Base-by-base conservation (phyloP, 2,113 vertebrate species). In the Garra rufa region DNA sequence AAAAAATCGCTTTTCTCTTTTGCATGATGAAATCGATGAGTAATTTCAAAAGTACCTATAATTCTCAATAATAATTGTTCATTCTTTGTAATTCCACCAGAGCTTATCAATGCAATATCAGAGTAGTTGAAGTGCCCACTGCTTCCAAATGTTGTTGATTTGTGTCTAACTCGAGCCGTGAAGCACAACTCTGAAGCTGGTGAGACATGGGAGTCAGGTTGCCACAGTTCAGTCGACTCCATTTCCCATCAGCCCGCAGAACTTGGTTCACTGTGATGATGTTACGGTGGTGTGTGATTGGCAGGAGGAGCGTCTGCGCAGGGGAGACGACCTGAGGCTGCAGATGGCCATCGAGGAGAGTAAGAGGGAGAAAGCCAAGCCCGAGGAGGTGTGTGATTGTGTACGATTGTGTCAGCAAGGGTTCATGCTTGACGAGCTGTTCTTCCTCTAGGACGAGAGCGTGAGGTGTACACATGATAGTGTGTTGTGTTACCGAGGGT, bases 281-380 rank as follows among this genome's bases (percentile, higher is more conserved):
- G 61, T 10, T 24, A 83, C 71, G 59, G 76, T 83, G 82, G 84
- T 81, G 74, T 92, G 88, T 93, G 82, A 86, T 93, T 91, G 87
- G 69, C 91, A 98, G 97, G 97, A 98, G 88, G 96, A 97, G 87
- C 92, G 97, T 61, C 94, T 98, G 86, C 95, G 96, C 19, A 93
- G 97, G 11, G 97, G 97, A 14, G 97, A 98, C 1, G 96, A 98
- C 90, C 93, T 98, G 84, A 94, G 97, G 85, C 94, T 98, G 82
- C 96, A 97, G 92, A 97, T 98, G 97, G 97, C 97, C 85, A 95
- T 98, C 0, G 97, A 98, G 87, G 97, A 98, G 92, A 97, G 97
- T 92, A 96, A 90, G 92, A 93, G 96, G 86, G 96, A 96, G 90
- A 96, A 96, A 48, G 41, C 93, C 24, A 95, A 96, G 90, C 91